These are phyloP conservation scores for Silurus aristotelis DNA, from an alignment of 2,797 vertebrate species.

Conservation along the genomic window DNA sequence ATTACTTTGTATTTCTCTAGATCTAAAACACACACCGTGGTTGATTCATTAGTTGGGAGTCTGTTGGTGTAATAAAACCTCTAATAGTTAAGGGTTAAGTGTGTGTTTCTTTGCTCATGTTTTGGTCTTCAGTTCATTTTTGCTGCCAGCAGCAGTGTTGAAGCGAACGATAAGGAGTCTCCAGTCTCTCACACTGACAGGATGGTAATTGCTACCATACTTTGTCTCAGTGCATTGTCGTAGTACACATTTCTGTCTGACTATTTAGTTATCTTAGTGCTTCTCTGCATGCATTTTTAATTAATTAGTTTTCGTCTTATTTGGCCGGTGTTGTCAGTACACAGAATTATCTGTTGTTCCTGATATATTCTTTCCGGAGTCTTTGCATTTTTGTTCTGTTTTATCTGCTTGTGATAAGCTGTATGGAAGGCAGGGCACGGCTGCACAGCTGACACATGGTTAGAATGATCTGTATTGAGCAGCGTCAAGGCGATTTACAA, in stretches of 20 bases:
- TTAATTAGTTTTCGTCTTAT: constrained; percentile 14
- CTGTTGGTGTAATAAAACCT: neutral
- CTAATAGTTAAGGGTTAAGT: neutral
- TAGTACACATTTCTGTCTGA: neutral
- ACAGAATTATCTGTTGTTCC: constrained; percentile 3
- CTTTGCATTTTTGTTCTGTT: neutral
- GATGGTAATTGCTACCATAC: constrained; percentile 14
- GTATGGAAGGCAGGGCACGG: constrained; percentile 15
- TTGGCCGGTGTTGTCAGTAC: neutral
- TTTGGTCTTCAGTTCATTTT: neutral
- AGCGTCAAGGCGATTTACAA: neutral
- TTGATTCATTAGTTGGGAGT: neutral
- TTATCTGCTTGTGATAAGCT: constrained; percentile 12
- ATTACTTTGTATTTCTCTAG: neutral
- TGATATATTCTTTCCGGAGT: neutral
- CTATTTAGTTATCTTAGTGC: constrained; percentile 9
- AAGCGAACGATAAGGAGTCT: neutral
- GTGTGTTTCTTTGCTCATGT: neutral
- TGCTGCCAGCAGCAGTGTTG: neutral
- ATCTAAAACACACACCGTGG: neutral
- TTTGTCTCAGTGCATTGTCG: constrained; percentile 1
- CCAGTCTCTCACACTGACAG: constrained; percentile 23
- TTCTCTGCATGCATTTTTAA: constrained; percentile 7
- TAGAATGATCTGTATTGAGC: neutral
- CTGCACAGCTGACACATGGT: constrained; percentile 7